Percentiles rank a stretch among this genome's conserved stretches.
Conservation (phyloP, 2,888 invertebrate genomes). For the Vannuccia rotundouncinata region DNA sequence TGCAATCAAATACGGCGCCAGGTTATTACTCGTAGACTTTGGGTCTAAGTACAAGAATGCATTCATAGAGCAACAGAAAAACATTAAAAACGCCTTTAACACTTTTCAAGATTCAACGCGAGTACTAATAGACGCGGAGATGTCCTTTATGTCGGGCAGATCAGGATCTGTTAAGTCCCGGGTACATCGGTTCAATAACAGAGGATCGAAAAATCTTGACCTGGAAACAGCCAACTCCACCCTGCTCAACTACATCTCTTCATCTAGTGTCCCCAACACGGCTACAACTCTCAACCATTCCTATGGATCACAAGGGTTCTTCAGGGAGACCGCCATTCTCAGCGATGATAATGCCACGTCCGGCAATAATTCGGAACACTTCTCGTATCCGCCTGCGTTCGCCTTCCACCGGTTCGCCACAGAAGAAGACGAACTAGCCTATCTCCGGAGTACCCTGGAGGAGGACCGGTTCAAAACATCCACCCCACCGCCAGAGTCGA, state of each 20-base stretch:
- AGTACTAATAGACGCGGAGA: background rate
- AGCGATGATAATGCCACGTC: background rate
- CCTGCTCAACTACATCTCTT: background rate
- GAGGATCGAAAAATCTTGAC: background rate
- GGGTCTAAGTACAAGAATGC: background rate
- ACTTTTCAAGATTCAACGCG: background rate
- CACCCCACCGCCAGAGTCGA: background rate
- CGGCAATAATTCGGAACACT: background rate
- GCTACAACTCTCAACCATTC: background rate
- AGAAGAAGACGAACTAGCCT: background rate
- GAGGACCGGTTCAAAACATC: background rate
- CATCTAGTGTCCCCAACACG: background rate
- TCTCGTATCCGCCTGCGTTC: background rate
- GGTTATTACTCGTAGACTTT: conserved; percentile 32
- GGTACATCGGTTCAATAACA: background rate
- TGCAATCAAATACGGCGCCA: conserved; percentile 34
- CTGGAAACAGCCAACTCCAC: background rate
- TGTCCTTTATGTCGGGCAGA: background rate
- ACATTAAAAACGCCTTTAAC: background rate
- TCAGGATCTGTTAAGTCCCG: background rate
- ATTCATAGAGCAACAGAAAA: background rate
- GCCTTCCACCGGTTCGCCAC: background rate
- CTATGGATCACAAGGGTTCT: background rate
- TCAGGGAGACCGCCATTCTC: background rate
- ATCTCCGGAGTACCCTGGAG: background rate